These are phyloP conservation scores for Oryzias javanicus DNA, from an alignment of 2,113 vertebrate species.

Conservation along the genomic window DNA sequence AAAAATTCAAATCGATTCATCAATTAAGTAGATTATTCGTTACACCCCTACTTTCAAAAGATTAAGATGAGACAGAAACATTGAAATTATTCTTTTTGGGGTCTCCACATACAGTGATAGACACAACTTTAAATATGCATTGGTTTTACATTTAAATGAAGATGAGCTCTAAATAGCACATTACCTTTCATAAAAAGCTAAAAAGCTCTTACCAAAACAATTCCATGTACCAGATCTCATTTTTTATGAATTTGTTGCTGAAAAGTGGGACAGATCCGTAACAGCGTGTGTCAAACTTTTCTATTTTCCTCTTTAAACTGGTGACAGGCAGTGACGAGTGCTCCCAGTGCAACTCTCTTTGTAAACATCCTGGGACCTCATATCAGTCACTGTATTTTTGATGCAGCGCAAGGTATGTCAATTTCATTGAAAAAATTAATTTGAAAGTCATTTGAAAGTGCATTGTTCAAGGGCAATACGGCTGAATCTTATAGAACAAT, in stretches of 20 bases:
- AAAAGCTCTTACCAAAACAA: neutral
- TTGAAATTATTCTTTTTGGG: too few relatives aligned
- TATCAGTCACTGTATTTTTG: conserved; percentile 32
- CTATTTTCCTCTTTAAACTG: conserved; percentile 39
- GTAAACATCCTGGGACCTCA: conserved; percentile 56
- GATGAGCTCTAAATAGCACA: too few relatives aligned
- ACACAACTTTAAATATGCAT: too few relatives aligned
- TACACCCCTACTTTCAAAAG: too few relatives aligned
- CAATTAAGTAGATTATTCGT: too few relatives aligned
- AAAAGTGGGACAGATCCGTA: conserved; percentile 36
- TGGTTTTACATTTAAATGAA: too few relatives aligned
- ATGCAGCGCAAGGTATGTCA: conserved; percentile 28
- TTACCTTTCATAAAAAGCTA: neutral
- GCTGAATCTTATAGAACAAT: conserved; percentile 38
- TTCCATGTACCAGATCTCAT: conserved; percentile 1
- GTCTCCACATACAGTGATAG: too few relatives aligned
- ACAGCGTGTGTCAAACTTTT: conserved; percentile 63
- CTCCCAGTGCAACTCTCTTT: conserved; percentile 56
- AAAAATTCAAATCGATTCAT: too few relatives aligned
- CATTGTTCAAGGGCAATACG: conserved; percentile 39
- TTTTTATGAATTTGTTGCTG: conserved; percentile 7
- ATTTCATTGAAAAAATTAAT: conserved; percentile 41
- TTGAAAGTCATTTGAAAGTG: conserved; percentile 71
- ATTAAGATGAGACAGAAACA: too few relatives aligned
- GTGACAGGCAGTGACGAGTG: conserved; percentile 66